phyloP scores from a whole-genome alignment of 37 sponge, comb jelly and placozoan species.

The Hexactinellida sp. region DNA sequence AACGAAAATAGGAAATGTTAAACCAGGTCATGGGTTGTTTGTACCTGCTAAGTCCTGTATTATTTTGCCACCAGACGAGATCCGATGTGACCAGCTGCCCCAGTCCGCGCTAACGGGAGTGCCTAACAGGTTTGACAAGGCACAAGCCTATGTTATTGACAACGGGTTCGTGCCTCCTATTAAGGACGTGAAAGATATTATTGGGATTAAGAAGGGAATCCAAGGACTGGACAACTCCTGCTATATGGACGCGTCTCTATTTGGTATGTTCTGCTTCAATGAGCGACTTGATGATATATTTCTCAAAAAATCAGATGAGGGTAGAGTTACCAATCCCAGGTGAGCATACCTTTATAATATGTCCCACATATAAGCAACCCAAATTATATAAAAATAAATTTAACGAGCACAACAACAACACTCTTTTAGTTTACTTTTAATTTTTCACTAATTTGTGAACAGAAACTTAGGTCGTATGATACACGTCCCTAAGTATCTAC shows the following conservation, averaged over 20 bases:
- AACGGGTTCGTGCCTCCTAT: not conserved
- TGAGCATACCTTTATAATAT: no score
- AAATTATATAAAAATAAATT: no score
- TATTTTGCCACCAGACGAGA: not conserved
- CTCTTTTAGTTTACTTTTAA: no score
- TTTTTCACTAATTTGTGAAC: no score
- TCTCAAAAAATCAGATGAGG: conserved; percentile 18
- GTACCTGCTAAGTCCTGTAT: not conserved
- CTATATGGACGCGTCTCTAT: conserved; percentile 94
- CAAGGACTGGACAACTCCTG: conserved; percentile 97
- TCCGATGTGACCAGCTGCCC: not conserved
- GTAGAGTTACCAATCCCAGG: not conserved
- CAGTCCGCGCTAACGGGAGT: not conserved
- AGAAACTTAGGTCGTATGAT: no score
- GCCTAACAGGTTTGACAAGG: not conserved
- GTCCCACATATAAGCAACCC: no score
- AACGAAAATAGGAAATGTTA: not conserved
- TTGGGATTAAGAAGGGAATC: conserved; percentile 49
- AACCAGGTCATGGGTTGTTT: conserved; percentile 4
- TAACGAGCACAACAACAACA: no score
- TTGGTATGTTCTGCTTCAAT: conserved; percentile 76
- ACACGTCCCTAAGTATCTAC: not conserved
- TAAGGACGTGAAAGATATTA: not conserved
- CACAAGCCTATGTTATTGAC: not conserved
- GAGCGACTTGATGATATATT: conserved; percentile 56